phyloP scores from a whole-genome alignment of 2,113 vertebrate species.

The Helogale parvula region DNA sequence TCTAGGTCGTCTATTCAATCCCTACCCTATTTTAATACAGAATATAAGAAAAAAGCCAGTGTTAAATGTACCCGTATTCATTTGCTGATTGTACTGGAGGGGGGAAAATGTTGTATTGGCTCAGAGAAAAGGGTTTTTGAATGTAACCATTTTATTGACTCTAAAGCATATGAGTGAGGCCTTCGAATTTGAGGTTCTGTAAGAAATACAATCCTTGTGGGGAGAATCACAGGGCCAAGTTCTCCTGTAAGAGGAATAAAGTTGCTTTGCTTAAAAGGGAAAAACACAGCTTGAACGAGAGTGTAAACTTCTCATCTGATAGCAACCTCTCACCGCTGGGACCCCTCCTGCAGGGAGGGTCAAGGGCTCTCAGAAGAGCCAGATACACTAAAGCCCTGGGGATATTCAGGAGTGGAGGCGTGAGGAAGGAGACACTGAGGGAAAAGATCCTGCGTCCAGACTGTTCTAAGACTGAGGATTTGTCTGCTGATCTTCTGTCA shows the following conservation, averaged over 20 bases:
- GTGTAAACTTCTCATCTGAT: neutral
- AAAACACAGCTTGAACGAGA: neutral
- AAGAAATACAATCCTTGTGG: neutral
- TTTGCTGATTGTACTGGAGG: neutral
- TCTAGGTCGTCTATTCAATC: neutral
- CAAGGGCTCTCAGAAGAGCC: neutral
- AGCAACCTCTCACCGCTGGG: neutral
- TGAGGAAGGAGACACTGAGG: neutral
- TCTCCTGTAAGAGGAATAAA: neutral
- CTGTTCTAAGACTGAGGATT: neutral
- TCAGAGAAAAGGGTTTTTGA: neutral
- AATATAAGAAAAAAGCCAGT: neutral
- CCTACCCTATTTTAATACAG: neutral
- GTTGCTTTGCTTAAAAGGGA: neutral
- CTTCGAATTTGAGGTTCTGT: neutral
- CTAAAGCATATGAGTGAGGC: neutral
- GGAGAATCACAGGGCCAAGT: neutral
- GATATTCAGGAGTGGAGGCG: neutral
- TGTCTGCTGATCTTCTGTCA: neutral
- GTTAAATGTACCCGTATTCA: neutral
- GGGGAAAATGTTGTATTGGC: neutral
- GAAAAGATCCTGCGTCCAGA: no score
- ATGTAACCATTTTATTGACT: conserved; percentile 11
- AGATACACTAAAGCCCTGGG: neutral
- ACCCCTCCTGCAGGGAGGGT: neutral